Evolutionary conservation across 2,888 invertebrate genomes (phyloP).

Genomic region (Sycophila texana): DNA sequence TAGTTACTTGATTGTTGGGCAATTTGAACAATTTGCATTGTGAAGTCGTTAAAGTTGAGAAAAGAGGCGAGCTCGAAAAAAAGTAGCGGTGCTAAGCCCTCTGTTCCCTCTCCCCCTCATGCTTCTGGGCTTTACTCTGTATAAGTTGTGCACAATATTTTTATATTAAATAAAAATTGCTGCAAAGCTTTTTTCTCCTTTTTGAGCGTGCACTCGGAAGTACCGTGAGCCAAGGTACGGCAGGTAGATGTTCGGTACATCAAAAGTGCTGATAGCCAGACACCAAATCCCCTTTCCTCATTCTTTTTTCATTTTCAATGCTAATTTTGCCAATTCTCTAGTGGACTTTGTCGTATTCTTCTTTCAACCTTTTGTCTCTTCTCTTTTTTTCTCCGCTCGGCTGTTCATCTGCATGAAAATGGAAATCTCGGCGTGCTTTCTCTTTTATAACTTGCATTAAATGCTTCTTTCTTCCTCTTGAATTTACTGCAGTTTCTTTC

Average conservation of each 20-base stretch:
- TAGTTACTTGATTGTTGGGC: slow-evolving; percentile 55
- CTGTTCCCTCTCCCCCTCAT: not conserved
- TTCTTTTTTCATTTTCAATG: slow-evolving; percentile 18
- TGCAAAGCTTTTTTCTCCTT: not conserved
- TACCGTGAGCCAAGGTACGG: no score
- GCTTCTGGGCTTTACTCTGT: not conserved
- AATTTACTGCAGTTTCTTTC: slow-evolving; percentile 25
- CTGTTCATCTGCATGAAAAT: slow-evolving; percentile 53
- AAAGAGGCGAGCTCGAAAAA: slow-evolving; percentile 8
- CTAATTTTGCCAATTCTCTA: slow-evolving; percentile 22
- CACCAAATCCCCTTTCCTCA: not conserved
- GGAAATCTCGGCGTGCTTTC: slow-evolving; percentile 54
- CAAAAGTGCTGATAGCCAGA: not conserved
- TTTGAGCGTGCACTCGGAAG: not conserved
- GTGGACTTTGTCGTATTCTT: slow-evolving; percentile 12
- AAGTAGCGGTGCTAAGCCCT: not conserved
- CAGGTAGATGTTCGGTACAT: not conserved
- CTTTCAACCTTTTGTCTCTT: slow-evolving; percentile 9
- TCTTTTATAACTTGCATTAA: slow-evolving; percentile 41
- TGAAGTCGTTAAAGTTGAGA: slow-evolving; percentile 47
- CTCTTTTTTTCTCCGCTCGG: not conserved
- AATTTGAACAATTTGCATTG: slow-evolving; percentile 58
- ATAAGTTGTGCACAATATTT: not conserved
- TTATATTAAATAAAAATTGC: not conserved
- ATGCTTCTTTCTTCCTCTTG: not conserved